Base-by-base conservation (phyloP, 1,140 invertebrate genomes). In the Caenorhabditis latens region DNA sequence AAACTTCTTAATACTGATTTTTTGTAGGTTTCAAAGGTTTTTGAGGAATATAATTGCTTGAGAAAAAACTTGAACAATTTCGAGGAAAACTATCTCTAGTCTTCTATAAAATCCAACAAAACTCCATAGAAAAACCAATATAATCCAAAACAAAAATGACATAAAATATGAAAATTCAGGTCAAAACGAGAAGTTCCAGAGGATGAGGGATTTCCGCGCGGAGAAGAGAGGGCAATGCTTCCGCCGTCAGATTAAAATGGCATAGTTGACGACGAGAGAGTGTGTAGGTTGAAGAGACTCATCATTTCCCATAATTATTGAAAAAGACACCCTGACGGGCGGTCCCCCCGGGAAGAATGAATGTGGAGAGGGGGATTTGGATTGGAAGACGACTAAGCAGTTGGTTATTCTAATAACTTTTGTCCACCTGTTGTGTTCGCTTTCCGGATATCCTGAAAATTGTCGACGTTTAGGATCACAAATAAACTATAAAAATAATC, bases 271-370 rank as follows among this genome's bases (percentile, higher is more conserved):
- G 7, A 6, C 19, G 46, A 24, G 14, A 50, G 7, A 24, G n/a
- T 50, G 21, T 16, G 43, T 42, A 46, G 71, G 46, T n/a, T 13
- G n/a, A 24, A 71, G 43, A 71, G 67, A 46, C 63, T 24, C 71
- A 14, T 24, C 43, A 79, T 79, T 79, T 79, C 71, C 71, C 24
- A 50, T 79, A 79, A 79, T 79, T 79, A 79, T 79, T 32, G 32
- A 32, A 46, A 79, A 79, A 79, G 50, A 21, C 19, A 79, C 63
- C 63, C 40, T 40, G 8, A 9, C 63, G 32, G 63, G 24, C 9
- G 63, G 40, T 9, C 63, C 24, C 24, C 7, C 9, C 9, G 11
- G 63, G 32, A 40, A 40, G 24, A 67, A 42, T 40, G 58, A 61
- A 32, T 21, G 14, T 8, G 24, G n/a, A 9, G 0, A n/a, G n/a